Percentiles rank a stretch among this genome's conserved stretches.
Conservation (phyloP, 2,888 invertebrate species). For the Incurvaria masculella region DNA sequence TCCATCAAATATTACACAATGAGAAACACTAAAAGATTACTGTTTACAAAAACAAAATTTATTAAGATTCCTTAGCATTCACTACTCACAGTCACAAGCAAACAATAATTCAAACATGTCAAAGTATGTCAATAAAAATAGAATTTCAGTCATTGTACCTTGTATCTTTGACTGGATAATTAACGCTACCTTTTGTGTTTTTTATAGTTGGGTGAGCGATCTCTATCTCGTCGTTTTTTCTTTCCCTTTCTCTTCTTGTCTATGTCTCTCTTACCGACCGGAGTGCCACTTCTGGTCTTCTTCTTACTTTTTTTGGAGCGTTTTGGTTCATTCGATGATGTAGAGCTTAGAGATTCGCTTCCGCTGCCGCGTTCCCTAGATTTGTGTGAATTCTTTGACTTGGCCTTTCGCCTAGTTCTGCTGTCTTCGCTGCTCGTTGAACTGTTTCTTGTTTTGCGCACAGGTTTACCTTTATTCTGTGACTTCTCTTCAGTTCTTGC, state of each 20-base stretch:
- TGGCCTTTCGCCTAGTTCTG: conserved; percentile 1
- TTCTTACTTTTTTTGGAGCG: conserved; percentile 33
- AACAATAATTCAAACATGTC: too few species aligned
- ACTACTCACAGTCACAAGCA: too few species aligned
- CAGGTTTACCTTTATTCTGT: conserved; percentile 10
- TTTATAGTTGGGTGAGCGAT: conserved; percentile 48
- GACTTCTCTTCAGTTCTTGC: conserved; percentile 14
- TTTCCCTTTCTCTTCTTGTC: conserved; percentile 58
- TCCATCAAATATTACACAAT: too few species aligned
- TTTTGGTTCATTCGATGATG: conserved; percentile 23
- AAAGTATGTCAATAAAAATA: too few species aligned
- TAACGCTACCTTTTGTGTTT: conserved; percentile 44
- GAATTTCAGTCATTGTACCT: too few species aligned
- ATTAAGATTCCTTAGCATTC: too few species aligned
- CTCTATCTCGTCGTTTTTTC: conserved; percentile 51
- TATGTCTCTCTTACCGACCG: conserved; percentile 46
- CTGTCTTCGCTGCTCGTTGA: conserved; percentile 23
- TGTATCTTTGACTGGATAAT: conserved; percentile 14
- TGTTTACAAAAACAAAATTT: too few species aligned
- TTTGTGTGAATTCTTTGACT: background rate
- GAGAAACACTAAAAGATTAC: too few species aligned
- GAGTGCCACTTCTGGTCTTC: conserved; percentile 27
- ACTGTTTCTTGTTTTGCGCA: conserved; percentile 20
- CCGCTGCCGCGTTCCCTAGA: conserved; percentile 19
- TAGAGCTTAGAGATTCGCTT: conserved; percentile 24